A percentile compares a stretch with the other conserved stretches of the same genome.
Evolutionary conservation across 2,797 vertebrate genomes (phyloP).

Genomic region (Paramormyrops hopkinsi): DNA sequence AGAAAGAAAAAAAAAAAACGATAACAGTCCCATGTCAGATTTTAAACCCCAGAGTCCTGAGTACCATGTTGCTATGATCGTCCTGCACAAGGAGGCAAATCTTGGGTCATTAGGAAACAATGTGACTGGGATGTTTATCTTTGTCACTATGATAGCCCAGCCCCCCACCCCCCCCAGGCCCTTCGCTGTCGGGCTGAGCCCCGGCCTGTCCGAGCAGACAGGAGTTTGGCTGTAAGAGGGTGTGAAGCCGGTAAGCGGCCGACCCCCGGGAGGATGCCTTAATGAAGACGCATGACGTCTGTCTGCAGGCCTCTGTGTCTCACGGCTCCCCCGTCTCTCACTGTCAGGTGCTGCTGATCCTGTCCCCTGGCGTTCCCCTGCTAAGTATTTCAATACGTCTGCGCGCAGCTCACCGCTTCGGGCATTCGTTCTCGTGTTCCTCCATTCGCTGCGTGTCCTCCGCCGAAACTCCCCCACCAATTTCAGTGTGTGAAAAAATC

Average conservation of each 20-base stretch:
- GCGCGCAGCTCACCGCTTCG: not conserved
- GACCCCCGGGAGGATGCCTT: not conserved
- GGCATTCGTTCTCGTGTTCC: not conserved
- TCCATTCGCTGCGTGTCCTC: not conserved
- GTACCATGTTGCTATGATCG: not conserved
- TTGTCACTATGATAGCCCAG: not conserved
- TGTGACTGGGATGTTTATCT: not conserved
- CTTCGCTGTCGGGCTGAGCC: not conserved
- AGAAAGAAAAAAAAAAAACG: not conserved
- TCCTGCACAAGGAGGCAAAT: not conserved
- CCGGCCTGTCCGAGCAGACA: not conserved
- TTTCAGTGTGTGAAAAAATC: not conserved
- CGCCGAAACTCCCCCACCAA: not conserved
- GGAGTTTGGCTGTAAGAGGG: not conserved
- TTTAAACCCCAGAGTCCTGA: not conserved
- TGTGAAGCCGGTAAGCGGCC: not conserved
- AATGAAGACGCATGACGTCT: conserved; percentile 20
- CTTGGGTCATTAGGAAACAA: conserved; percentile 11
- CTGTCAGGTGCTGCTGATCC: conserved; percentile 1
- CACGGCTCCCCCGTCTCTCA: not conserved
- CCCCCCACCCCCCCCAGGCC: not conserved
- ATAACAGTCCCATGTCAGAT: not conserved
- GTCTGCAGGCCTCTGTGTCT: not conserved
- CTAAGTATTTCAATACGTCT: conserved; percentile 18
- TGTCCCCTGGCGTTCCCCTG: not conserved